phyloP scores from a whole-genome alignment of 2,888 invertebrate genomes.

The Machimus atricapillus region DNA sequence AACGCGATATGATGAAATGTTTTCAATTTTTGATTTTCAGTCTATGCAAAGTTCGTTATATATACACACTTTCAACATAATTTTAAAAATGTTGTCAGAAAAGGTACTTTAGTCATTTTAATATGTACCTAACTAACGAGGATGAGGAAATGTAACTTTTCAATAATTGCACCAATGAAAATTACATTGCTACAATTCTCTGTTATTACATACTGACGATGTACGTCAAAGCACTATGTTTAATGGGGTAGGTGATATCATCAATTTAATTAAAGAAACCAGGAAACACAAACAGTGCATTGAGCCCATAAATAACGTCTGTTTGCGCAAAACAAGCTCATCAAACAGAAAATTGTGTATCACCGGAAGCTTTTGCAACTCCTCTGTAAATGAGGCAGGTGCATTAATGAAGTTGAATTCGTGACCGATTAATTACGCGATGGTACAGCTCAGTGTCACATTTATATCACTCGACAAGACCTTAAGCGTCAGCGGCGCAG shows the following conservation, averaged over 20 bases:
- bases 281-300: neutral
- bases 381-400: neutral
- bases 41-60: no score
- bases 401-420: neutral
- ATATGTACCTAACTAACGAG: neutral
- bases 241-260: neutral
- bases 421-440: neutral
- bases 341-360: neutral
- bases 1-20: no score
- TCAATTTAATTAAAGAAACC: neutral
- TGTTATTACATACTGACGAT: neutral
- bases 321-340: neutral
- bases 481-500: neutral
- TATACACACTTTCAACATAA: no score
- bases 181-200: neutral
- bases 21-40: no score
- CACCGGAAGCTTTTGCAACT: neutral
- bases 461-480: neutral
- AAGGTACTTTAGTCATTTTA: no score
- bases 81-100: no score
- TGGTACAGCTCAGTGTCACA: neutral
- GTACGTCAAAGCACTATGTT: neutral
- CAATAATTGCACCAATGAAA: neutral
- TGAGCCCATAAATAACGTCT: neutral
- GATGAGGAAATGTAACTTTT: neutral